Evolutionary conservation across 2,888 invertebrate species (phyloP).

Genomic region (Agrochola litura): DNA sequence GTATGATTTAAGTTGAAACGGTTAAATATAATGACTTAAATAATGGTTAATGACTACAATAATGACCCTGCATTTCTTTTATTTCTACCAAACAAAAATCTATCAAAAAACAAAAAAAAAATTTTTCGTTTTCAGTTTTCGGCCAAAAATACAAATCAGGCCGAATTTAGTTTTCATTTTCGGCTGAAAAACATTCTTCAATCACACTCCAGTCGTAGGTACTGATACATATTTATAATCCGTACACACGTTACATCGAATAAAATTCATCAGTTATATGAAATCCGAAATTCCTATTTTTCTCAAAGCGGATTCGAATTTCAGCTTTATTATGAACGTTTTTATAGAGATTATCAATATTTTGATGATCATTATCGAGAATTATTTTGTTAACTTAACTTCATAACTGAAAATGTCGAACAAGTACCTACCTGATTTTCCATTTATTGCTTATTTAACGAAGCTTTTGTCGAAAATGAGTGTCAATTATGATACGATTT

Average conservation of each 20-base stretch:
- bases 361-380: background rate
- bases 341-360: background rate
- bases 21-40: too few species aligned
- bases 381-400: background rate
- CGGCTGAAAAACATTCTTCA: background rate
- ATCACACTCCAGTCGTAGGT: background rate
- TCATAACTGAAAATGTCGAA: conserved; percentile 1
- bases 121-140: background rate
- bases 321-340: background rate
- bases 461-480: background rate
- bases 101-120: too few species aligned
- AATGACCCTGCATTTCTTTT: too few species aligned
- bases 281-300: too few species aligned
- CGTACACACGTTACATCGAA: background rate
- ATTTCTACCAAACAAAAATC: too few species aligned
- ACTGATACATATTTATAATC: background rate
- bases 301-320: too few species aligned
- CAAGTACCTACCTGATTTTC: background rate
- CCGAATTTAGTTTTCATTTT: background rate
- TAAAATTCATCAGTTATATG: too few species aligned
- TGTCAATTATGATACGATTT: conserved; percentile 13
- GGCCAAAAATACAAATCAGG: background rate
- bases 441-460: conserved; percentile 6
- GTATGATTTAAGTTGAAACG: too few species aligned
- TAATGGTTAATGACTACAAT: too few species aligned